Conservation (phyloP, 1,140 invertebrate species). For the Bombus turneri region DNA sequence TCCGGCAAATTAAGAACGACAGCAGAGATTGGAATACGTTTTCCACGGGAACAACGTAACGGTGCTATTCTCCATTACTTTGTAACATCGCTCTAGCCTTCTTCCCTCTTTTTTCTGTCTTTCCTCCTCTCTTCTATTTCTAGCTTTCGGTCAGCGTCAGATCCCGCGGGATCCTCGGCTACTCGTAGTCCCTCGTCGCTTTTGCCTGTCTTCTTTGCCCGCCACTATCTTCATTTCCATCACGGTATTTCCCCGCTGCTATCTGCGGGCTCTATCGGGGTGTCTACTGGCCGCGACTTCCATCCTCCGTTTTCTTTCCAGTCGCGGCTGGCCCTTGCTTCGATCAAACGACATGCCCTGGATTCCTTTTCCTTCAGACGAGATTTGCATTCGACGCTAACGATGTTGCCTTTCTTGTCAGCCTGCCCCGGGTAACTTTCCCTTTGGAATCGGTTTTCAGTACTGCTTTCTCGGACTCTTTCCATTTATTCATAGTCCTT, state of each 20-base stretch:
- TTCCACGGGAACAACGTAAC: slow-evolving; percentile 13
- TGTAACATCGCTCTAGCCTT: slow-evolving; percentile 31
- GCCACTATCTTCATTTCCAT: slow-evolving; percentile 56
- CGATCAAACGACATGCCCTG: slow-evolving; percentile 33
- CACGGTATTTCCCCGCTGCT: slow-evolving; percentile 32
- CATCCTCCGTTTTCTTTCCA: slow-evolving; percentile 16
- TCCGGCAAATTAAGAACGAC: slow-evolving; percentile 24
- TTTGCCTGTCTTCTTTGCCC: slow-evolving; percentile 45
- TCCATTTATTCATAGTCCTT: too few relatives aligned
- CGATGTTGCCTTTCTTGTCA: slow-evolving; percentile 34
- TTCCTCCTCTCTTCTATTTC: slow-evolving; percentile 54
- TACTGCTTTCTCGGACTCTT: too few relatives aligned
- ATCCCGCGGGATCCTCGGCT: slow-evolving; percentile 41
- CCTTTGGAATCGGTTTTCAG: background rate
- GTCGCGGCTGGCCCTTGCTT: background rate
- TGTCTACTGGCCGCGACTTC: slow-evolving; percentile 19
- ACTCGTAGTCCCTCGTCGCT: slow-evolving; percentile 26
- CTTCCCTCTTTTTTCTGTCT: slow-evolving; percentile 37
- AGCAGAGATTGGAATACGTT: slow-evolving; percentile 15
- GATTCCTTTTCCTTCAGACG: slow-evolving; percentile 12
- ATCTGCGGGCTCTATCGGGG: slow-evolving; percentile 20
- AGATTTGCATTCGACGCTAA: slow-evolving; percentile 49
- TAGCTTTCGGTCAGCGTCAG: slow-evolving; percentile 65
- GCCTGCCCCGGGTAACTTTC: background rate
- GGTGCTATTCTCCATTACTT: slow-evolving; percentile 24